Percentiles rank a stretch among this genome's conserved stretches.
Conservation (phyloP, 2,797 vertebrate genomes). For the Melanotaenia boesemani region DNA sequence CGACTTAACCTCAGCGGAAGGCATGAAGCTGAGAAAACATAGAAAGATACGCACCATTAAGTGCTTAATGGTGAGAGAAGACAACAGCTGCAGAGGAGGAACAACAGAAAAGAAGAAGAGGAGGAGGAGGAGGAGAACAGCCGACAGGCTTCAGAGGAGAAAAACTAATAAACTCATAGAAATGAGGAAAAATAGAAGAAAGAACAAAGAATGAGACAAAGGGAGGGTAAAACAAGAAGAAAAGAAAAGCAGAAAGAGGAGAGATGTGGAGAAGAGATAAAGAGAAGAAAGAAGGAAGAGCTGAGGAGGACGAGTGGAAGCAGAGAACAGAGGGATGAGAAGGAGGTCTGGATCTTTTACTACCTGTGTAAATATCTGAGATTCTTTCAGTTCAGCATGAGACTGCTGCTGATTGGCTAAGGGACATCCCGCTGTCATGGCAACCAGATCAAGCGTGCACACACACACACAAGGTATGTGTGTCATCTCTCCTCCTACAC, state of each 20-base stretch:
- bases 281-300: no score
- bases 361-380: slow-evolving; percentile 52
- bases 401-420: slow-evolving; percentile 41
- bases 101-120: not conserved
- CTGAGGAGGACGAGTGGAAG: no score
- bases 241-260: no score
- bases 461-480: slow-evolving; percentile 13
- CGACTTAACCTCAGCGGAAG: no score
- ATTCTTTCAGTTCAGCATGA: slow-evolving; percentile 31
- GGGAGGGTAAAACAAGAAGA: not conserved
- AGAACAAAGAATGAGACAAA: not conserved
- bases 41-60: no score
- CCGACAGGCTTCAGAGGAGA: no score
- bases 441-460: slow-evolving; percentile 18
- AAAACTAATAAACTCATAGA: no score
- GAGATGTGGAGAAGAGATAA: no score
- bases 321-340: not conserved
- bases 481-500: slow-evolving; percentile 1
- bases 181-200: not conserved
- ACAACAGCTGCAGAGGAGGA: not conserved
- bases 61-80: no score
- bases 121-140: not conserved
- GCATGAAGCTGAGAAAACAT: no score
- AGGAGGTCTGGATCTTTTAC: slow-evolving; percentile 18
- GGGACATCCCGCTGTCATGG: slow-evolving; percentile 50